A percentile compares a stretch with the other conserved stretches of the same genome.
phyloP scores from a whole-genome alignment of 1,140 invertebrate genomes.

The Drosophila burlai region DNA sequence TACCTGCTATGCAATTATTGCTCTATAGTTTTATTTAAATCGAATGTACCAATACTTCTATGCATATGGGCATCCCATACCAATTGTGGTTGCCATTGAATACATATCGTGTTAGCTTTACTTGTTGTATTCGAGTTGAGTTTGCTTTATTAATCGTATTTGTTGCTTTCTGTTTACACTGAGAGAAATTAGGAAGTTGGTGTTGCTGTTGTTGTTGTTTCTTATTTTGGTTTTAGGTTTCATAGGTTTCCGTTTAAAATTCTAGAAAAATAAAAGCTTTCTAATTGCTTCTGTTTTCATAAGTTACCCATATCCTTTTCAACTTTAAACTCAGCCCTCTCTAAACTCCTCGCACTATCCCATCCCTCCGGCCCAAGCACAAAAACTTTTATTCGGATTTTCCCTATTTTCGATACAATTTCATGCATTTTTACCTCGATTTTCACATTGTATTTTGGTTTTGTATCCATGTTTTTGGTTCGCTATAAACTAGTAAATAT shows the following conservation, averaged over 20 bases:
- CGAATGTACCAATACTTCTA: conserved; percentile 14
- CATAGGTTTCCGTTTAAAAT: conserved; percentile 60
- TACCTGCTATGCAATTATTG: conserved; percentile 40
- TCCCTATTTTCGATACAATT: conserved; percentile 27
- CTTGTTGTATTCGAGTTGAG: conserved; percentile 1
- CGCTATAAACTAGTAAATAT: conserved; percentile 54
- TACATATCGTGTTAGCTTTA: conserved; percentile 24
- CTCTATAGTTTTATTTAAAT: conserved; percentile 35
- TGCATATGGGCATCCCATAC: conserved; percentile 12
- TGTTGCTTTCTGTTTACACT: conserved; percentile 56
- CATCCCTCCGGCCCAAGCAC: conserved; percentile 30
- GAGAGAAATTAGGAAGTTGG: conserved; percentile 80
- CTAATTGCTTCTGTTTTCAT: conserved; percentile 77
- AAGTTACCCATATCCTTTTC: conserved; percentile 8
- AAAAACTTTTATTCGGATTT: conserved; percentile 53
- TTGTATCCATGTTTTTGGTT: conserved; percentile 29
- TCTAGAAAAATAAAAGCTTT: conserved; percentile 82
- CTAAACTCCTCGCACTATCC: neutral
- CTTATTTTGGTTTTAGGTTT: conserved; percentile 27
- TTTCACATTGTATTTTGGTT: conserved; percentile 31
- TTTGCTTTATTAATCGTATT: conserved; percentile 39
- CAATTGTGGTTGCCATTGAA: conserved; percentile 21
- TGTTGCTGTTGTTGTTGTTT: conserved; percentile 38
- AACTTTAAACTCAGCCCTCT: conserved; percentile 4
- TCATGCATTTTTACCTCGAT: neutral